Percentiles rank a stretch among this genome's conserved stretches.
These are phyloP conservation scores for Sylvilagus floridanus DNA, from an alignment of 2,797 vertebrate species.

Conservation along the genomic window DNA sequence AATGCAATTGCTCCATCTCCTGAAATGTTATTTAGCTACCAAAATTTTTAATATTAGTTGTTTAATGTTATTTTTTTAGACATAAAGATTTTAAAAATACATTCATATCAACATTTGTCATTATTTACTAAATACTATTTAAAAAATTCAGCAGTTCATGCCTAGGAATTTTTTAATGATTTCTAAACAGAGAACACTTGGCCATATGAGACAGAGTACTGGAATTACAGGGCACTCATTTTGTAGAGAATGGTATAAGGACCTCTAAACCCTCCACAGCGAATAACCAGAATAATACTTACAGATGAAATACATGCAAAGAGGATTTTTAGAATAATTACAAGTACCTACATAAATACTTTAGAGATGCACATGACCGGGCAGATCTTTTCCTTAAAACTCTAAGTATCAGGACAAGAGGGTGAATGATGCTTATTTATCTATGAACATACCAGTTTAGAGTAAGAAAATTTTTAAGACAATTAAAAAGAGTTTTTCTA, in stretches of 20 bases:
- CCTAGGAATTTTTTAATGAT: constrained; percentile 66
- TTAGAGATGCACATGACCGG: constrained; percentile 1
- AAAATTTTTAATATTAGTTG: constrained; percentile 55
- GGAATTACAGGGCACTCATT: constrained; percentile 79
- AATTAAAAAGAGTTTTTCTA: constrained; percentile 33
- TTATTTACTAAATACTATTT: constrained; percentile 82
- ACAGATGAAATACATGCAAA: constrained; percentile 70
- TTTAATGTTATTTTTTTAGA: constrained; percentile 68
- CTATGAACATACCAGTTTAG: background rate
- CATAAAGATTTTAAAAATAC: constrained; percentile 44
- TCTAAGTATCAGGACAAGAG: constrained; percentile 58
- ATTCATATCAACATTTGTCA: constrained; percentile 65
- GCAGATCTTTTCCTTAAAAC: constrained; percentile 65
- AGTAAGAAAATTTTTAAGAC: constrained; percentile 17
- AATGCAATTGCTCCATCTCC: constrained; percentile 61
- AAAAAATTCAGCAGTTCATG: constrained; percentile 68
- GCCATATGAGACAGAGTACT: constrained; percentile 73
- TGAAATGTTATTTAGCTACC: constrained; percentile 65
- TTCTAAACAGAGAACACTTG: constrained; percentile 76
- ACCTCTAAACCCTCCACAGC: constrained; percentile 68
- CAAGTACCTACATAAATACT: constrained; percentile 48
- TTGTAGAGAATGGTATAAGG: constrained; percentile 75
- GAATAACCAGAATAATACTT: constrained; percentile 71
- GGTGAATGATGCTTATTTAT: constrained; percentile 28
- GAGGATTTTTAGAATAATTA: constrained; percentile 71